A percentile compares a stretch with the other conserved stretches of the same genome.
Conservation (phyloP, 2,888 invertebrate genomes). For the Macrophya alboannulata region DNA sequence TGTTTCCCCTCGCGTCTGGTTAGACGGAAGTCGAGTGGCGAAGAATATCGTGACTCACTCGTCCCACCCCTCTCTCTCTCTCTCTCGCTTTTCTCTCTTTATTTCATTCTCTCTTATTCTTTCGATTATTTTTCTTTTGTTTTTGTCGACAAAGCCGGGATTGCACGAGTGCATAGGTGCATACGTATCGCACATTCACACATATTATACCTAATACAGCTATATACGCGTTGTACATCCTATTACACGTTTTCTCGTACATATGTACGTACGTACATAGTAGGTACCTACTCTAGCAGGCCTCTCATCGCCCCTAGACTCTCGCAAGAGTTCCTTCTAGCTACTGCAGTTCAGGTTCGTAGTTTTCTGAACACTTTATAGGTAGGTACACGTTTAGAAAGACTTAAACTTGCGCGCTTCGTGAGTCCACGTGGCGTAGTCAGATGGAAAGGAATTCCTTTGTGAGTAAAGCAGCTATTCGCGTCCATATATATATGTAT, state of each 20-base stretch:
- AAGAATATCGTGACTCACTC: conserved; percentile 2
- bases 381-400: background rate
- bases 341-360: background rate
- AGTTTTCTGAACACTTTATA: background rate
- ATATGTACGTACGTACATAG: background rate
- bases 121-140: background rate
- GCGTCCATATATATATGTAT: conserved; percentile 65
- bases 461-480: conserved; percentile 68
- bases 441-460: conserved; percentile 73
- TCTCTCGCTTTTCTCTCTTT: conserved; percentile 15
- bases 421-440: conserved; percentile 62
- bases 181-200: no score
- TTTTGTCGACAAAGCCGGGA: background rate
- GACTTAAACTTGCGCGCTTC: background rate
- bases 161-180: background rate
- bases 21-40: conserved; percentile 6
- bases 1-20: background rate
- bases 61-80: background rate
- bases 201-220: no score
- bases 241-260: background rate
- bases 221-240: no score
- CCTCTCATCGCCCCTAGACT: background rate
- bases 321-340: background rate
- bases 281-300: background rate
- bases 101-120: conserved; percentile 5